phyloP scores from a whole-genome alignment of 1,140 invertebrate species.

The Monomorium pharaonis region DNA sequence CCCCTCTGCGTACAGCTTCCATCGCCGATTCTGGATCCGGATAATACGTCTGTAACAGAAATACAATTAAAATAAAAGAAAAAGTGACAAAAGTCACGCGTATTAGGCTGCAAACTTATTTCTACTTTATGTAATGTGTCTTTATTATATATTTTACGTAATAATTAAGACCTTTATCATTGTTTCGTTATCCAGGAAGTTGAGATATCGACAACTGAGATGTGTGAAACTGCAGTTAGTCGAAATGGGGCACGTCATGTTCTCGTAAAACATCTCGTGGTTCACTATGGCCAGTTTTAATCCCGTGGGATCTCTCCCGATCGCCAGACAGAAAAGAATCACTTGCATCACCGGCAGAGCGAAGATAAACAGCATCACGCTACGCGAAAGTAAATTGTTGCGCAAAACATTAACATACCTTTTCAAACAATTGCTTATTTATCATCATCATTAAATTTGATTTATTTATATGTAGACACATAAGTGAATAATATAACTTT shows the following conservation, averaged over 20 bases:
- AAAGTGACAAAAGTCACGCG: not conserved
- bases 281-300: conserved; percentile 95
- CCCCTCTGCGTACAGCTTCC: conserved; percentile 89
- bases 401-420: not conserved
- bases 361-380: conserved; percentile 96
- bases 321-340: conserved; percentile 97
- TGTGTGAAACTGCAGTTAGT: conserved; percentile 89
- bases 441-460: not conserved
- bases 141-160: not conserved
- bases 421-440: not conserved
- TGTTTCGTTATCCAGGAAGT: conserved; percentile 88
- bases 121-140: not conserved
- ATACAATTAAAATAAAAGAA: not conserved
- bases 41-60: conserved; percentile 88
- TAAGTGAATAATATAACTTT: not conserved
- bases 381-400: conserved; percentile 76
- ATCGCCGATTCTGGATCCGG: conserved; percentile 88
- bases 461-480: not conserved
- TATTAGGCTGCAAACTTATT: not conserved
- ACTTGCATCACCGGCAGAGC: conserved; percentile 96
- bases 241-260: conserved; percentile 83
- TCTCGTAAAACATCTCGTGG: conserved; percentile 89
- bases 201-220: conserved; percentile 91
- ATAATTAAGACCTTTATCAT: conserved; percentile 84
- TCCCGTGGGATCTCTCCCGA: conserved; percentile 95